Evolutionary conservation across 2,888 invertebrate species (phyloP), one percentile per base, ranked within the genome.

Genomic region (Anarsia innoxiella): DNA sequence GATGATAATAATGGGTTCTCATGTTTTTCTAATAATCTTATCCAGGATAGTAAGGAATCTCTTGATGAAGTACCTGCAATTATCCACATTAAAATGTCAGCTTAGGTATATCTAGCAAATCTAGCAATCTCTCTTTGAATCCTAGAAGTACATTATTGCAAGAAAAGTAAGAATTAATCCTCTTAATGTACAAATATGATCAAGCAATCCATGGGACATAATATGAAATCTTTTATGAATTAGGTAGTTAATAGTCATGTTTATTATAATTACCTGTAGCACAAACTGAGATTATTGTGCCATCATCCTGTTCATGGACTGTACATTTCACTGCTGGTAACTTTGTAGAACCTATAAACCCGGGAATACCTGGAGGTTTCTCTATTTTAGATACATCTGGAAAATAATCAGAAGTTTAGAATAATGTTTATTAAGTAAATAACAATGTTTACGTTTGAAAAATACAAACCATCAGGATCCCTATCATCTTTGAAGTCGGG

Each of bases 291-390:
- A 95, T 88, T 55, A 97, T 91, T 0, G 92, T 93, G 2, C 96
- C 96, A 74, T 98, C 97, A 37, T 93, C 91, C 75, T 98, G 97
- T 66, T 97, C 95, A 66, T 99, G 97, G 1, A 96, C 90, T 14
- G 91, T 90, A 6, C 90, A 89, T 41, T 85, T 71, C 1, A 86
- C 67, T 9, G 82, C 74, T 4, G 86, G 78, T 34, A 85, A 52
- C 46, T 77, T 61, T 50, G 84, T 70, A 2, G 64, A 74, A 1
- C 74, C 88, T 56, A 82, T 80, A 53, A 59, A 65, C 5, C 84
- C 84, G 31, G 84, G 84, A 54, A 84, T 80, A 1, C 78, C 87
- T 56, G 68, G 82, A 31, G 91, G 89, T 32, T 90, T 86, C 38
- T 86, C 71, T 41, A 94, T 76, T 39, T 90, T 83, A 3, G 89